Percentiles rank a stretch among this genome's conserved stretches.
Conservation (phyloP, 1,140 invertebrate genomes). For the Hestina assimilis region DNA sequence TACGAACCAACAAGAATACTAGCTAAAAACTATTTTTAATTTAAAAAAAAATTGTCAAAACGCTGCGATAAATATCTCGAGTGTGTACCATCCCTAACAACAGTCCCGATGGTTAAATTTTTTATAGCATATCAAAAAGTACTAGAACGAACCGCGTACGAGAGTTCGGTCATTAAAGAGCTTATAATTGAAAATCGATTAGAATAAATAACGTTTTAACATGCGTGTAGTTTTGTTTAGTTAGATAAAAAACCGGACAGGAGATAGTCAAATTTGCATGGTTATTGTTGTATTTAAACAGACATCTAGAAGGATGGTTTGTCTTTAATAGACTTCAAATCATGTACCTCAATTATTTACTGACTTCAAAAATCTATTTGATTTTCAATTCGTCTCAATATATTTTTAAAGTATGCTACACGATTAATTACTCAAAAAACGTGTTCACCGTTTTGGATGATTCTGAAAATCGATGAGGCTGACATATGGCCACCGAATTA, state of each 20-base stretch:
- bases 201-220: not conserved
- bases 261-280: not conserved
- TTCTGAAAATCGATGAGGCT: no score
- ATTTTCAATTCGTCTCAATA: no score
- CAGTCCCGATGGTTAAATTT: conserved; percentile 10
- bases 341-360: no score
- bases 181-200: conserved; percentile 19
- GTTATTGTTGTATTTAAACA: not conserved
- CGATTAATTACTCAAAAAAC: no score
- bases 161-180: conserved; percentile 5
- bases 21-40: not conserved
- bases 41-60: not conserved
- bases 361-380: no score
- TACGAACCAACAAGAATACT: no score
- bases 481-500: no score
- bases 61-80: not conserved
- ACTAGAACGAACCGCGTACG: conserved; percentile 11
- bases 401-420: no score
- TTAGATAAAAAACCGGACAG: not conserved
- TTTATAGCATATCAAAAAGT: conserved; percentile 2
- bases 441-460: no score
- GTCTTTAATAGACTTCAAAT: no score
- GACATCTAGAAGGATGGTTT: no score
- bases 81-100: not conserved
- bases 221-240: not conserved